Evolutionary conservation across 2,888 invertebrate species (phyloP).

Genomic region (Antheraea yamamai): DNA sequence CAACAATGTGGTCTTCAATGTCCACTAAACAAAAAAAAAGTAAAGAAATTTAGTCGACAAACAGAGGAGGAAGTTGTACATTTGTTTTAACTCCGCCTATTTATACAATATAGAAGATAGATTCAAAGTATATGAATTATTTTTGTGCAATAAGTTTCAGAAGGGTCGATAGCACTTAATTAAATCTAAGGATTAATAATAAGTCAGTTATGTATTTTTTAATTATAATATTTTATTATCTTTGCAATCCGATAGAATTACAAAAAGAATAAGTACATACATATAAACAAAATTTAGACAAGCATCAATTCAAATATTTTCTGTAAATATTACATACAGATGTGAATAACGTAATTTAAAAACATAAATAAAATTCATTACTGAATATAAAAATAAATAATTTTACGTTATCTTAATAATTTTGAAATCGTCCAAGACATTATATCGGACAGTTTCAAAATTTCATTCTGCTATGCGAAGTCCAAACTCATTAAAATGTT

Average conservation of each 20-base stretch:
- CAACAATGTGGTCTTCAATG: too few species aligned
- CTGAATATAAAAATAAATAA: constrained; percentile 27
- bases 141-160: not conserved
- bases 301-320: constrained; percentile 31
- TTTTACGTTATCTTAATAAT: constrained; percentile 41
- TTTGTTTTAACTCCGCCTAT: too few species aligned
- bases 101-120: too few species aligned
- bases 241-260: not conserved
- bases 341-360: constrained; percentile 37
- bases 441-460: constrained; percentile 76
- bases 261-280: not conserved
- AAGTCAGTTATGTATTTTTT: constrained; percentile 6
- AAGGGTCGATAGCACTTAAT: not conserved
- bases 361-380: constrained; percentile 20
- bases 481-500: not conserved
- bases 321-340: constrained; percentile 60
- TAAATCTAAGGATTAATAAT: not conserved
- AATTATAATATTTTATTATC: constrained; percentile 12
- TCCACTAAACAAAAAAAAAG: too few species aligned
- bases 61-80: too few species aligned
- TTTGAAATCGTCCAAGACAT: constrained; percentile 76
- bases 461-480: constrained; percentile 29
- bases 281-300: constrained; percentile 27
- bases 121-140: not conserved
- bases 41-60: too few species aligned